A percentile compares a stretch with the other conserved stretches of the same genome.
Conservation (phyloP, 2,888 invertebrate genomes). For the Deilephila elpenor region DNA sequence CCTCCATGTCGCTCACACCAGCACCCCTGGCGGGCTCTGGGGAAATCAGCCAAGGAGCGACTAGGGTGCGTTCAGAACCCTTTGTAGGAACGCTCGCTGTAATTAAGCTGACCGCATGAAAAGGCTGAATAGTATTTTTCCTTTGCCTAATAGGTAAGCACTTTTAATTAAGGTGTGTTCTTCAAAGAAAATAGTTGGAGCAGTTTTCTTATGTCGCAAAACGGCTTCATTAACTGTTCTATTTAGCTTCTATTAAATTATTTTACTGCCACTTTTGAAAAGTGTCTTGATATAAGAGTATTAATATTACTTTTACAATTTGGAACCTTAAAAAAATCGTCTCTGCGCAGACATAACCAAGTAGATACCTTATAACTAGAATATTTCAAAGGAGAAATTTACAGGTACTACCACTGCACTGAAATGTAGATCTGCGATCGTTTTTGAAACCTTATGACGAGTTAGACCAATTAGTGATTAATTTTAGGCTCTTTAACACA, state of each 20-base stretch:
- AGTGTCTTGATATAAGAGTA: background rate
- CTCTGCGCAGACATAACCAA: too few species aligned
- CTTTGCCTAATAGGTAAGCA: conserved; percentile 33
- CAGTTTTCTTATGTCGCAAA: conserved; percentile 4
- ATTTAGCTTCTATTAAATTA: background rate
- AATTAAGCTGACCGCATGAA: conserved; percentile 42
- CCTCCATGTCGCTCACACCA: conserved; percentile 20
- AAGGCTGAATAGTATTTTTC: conserved; percentile 37
- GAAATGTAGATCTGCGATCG: too few species aligned
- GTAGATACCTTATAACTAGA: too few species aligned
- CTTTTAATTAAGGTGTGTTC: conserved; percentile 28
- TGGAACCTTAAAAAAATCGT: too few species aligned
- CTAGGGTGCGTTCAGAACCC: conserved; percentile 36
- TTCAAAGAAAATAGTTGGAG: conserved; percentile 20
- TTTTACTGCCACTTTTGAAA: background rate
- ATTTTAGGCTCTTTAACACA: too few species aligned
- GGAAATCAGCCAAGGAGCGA: conserved; percentile 42
- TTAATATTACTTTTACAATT: background rate
- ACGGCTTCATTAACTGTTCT: conserved; percentile 8
- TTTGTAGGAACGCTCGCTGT: conserved; percentile 37
- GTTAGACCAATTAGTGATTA: too few species aligned
- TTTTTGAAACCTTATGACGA: too few species aligned
- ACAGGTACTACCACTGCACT: too few species aligned
- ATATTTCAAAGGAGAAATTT: too few species aligned
- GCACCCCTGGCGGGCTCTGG: conserved; percentile 31